Conservation (phyloP, 2,888 invertebrate genomes). For the Apodemia hepburni region DNA sequence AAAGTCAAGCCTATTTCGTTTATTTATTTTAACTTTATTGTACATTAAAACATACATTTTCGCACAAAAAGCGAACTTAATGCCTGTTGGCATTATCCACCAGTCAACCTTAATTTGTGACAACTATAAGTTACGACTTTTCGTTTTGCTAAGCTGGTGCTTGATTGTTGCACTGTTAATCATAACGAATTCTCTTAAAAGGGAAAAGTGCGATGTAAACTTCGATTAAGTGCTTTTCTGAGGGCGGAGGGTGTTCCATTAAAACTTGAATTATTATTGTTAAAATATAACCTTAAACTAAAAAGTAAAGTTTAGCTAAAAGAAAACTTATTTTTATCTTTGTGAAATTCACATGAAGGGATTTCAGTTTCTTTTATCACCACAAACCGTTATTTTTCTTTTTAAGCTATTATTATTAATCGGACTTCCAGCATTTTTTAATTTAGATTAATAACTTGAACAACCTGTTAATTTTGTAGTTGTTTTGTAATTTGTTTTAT, state of each 20-base stretch:
- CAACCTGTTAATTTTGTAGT: slow-evolving; percentile 18
- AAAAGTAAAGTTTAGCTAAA: too few relatives aligned
- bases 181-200: background rate
- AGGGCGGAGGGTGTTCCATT: background rate
- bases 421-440: slow-evolving; percentile 21
- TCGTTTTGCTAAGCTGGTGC: background rate
- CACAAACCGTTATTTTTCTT: slow-evolving; percentile 4
- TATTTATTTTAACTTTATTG: too few relatives aligned
- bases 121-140: background rate
- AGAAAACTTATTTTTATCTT: background rate
- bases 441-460: slow-evolving; percentile 15
- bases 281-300: too few relatives aligned
- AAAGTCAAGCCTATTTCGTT: background rate
- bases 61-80: too few relatives aligned
- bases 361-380: background rate
- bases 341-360: background rate
- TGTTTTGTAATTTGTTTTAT: slow-evolving; percentile 39
- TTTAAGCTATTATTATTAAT: slow-evolving; percentile 18
- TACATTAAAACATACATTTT: too few relatives aligned
- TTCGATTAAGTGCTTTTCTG: background rate
- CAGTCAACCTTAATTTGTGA: too few relatives aligned
- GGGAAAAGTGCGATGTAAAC: background rate
- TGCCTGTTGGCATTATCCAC: too few relatives aligned
- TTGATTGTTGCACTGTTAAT: background rate
- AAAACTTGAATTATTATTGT: background rate